These are phyloP conservation scores for Orbicella faveolata DNA, from an alignment of 64 coral and sea anemone species.

Conservation along the genomic window DNA sequence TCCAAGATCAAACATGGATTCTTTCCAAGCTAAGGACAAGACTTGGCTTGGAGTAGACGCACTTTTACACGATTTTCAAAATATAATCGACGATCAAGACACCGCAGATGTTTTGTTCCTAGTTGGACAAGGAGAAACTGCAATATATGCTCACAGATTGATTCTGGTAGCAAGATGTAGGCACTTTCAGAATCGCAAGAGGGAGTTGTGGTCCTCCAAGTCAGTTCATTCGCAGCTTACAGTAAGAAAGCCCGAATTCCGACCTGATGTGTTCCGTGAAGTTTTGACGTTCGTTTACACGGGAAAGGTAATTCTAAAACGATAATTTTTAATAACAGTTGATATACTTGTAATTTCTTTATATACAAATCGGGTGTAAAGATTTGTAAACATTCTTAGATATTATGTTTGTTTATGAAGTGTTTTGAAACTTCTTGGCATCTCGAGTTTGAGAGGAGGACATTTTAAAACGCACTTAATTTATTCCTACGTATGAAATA, in stretches of 20 bases:
- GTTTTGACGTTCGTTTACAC: conserved; percentile 90
- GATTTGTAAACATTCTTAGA: background rate
- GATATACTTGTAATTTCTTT: background rate
- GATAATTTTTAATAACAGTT: background rate
- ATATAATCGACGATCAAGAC: conserved; percentile 65
- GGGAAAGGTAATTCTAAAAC: conserved; percentile 77
- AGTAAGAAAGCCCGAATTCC: conserved; percentile 67
- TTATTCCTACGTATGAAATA: too few species aligned
- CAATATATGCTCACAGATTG: conserved; percentile 74
- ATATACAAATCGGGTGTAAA: background rate
- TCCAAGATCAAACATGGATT: background rate
- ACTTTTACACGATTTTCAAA: conserved; percentile 69
- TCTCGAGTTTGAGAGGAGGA: too few species aligned
- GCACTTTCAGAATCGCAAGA: conserved; percentile 66
- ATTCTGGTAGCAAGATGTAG: conserved; percentile 72
- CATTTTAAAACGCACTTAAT: too few species aligned
- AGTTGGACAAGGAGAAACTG: conserved; percentile 57
- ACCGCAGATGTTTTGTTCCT: conserved; percentile 82
- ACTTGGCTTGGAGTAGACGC: conserved; percentile 75
- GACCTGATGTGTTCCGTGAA: conserved; percentile 76
- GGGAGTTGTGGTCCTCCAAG: conserved; percentile 59
- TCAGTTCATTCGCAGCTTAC: conserved; percentile 60
- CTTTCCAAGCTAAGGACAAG: conserved; percentile 22
- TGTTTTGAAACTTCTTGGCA: background rate
- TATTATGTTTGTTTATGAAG: conserved; percentile 11